Percentiles rank a stretch among this genome's conserved stretches.
phyloP scores from a whole-genome alignment of 2,888 invertebrate species.

The Tipula unca region DNA sequence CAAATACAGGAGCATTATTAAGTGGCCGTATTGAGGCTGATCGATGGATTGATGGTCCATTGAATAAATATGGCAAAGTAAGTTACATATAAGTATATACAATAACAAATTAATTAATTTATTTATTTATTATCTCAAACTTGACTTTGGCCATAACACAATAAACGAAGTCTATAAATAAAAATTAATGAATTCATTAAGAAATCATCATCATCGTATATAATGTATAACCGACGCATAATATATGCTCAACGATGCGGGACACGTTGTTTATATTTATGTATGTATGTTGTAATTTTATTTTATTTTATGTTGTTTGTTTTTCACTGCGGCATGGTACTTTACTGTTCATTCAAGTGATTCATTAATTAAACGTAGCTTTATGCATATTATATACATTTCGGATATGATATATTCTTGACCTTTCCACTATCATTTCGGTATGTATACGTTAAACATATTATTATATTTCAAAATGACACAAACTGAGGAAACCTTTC shows the following conservation, averaged over 20 bases:
- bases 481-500: too few species aligned
- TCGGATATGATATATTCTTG: background rate
- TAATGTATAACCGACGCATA: background rate
- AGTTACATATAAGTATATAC: background rate
- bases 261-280: too few species aligned
- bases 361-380: background rate
- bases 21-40: constrained; percentile 43
- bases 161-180: background rate
- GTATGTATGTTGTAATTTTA: background rate
- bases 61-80: constrained; percentile 43
- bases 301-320: background rate
- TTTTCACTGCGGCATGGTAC: background rate
- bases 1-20: constrained; percentile 41
- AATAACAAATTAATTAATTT: background rate
- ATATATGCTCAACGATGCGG: background rate
- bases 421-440: background rate
- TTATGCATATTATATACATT: background rate
- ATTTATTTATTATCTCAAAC: background rate
- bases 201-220: background rate
- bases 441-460: background rate
- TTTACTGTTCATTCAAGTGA: constrained; percentile 4
- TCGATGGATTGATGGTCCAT: constrained; percentile 43
- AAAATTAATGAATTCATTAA: background rate
- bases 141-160: constrained; percentile 14
- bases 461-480: background rate